Evolutionary conservation across 2,888 invertebrate genomes (phyloP).

Genomic region (Entomobrya multifasciata): DNA sequence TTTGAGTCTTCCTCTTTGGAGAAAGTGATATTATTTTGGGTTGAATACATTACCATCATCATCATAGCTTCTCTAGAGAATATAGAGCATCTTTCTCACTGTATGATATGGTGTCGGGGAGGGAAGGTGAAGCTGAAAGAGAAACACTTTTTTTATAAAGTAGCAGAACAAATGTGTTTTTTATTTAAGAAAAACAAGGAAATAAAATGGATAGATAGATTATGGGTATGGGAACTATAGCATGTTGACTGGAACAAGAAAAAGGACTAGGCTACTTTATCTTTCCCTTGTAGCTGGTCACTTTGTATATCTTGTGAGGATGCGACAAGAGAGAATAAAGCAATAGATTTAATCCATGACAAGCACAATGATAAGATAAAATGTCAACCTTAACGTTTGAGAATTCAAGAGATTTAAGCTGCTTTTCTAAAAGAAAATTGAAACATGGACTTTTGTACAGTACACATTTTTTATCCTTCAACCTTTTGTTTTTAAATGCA

Average conservation of each 20-base stretch:
- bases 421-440: slow-evolving; percentile 7
- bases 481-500: slow-evolving; percentile 41
- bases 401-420: slow-evolving; percentile 4
- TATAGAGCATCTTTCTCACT: not conserved
- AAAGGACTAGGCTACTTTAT: slow-evolving; percentile 33
- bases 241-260: slow-evolving; percentile 30
- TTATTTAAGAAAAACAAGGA: slow-evolving; percentile 7
- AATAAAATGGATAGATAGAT: not conserved
- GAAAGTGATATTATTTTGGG: slow-evolving; percentile 8
- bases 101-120: not conserved
- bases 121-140: not conserved
- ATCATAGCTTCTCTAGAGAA: not conserved
- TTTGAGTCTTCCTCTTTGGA: not conserved
- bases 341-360: slow-evolving; percentile 41
- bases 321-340: too few species aligned
- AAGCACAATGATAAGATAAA: too few species aligned
- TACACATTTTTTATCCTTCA: too few species aligned
- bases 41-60: too few species aligned
- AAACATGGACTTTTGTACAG: slow-evolving; percentile 1
- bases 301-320: too few species aligned
- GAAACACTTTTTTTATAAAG: too few species aligned
- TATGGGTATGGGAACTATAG: too few species aligned
- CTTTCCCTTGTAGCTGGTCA: too few species aligned
- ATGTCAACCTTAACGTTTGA: not conserved
- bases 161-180: slow-evolving; percentile 38